Conservation (phyloP, 2,888 invertebrate species). For the Caradrina kadenii region DNA sequence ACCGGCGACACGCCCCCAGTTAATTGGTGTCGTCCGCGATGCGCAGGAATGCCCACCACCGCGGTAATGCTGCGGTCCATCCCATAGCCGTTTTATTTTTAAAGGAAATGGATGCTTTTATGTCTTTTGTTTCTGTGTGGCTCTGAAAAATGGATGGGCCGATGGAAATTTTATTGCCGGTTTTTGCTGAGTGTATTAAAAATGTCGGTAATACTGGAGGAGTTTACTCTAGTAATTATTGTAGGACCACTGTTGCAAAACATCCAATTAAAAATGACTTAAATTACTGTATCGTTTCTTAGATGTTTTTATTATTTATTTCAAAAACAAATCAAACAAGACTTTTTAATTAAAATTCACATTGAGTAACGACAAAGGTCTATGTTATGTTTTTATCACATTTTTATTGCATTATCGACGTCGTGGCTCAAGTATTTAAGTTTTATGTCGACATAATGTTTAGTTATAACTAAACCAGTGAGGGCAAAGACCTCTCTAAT, state of each 20-base stretch:
- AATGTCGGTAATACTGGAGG: constrained; percentile 25
- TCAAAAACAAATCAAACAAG: constrained; percentile 30
- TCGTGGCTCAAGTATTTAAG: constrained; percentile 39
- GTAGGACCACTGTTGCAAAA: background rate
- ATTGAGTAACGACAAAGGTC: constrained; percentile 32
- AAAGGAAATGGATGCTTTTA: constrained; percentile 56
- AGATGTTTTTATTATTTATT: constrained; percentile 14
- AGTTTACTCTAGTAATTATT: background rate
- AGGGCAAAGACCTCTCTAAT: constrained; percentile 79
- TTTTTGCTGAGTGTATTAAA: constrained; percentile 23
- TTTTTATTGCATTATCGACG: constrained; percentile 51
- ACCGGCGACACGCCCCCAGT: constrained; percentile 73
- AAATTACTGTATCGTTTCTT: constrained; percentile 9
- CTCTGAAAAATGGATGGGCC: constrained; percentile 35
- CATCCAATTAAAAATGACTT: constrained; percentile 23
- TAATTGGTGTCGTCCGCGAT: constrained; percentile 77
- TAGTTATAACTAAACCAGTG: constrained; percentile 53
- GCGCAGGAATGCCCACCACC: constrained; percentile 62
- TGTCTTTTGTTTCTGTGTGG: constrained; percentile 49
- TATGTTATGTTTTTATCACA: constrained; percentile 48
- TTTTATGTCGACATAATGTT: constrained; percentile 44
- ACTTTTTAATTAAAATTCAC: constrained; percentile 43
- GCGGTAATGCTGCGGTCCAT: constrained; percentile 61
- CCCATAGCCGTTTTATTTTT: constrained; percentile 47
- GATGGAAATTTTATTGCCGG: constrained; percentile 32